Evolutionary conservation across 2,113 vertebrate genomes (phyloP), one percentile per base, ranked within the genome.

Genomic region (Ciconia stormi): DNA sequence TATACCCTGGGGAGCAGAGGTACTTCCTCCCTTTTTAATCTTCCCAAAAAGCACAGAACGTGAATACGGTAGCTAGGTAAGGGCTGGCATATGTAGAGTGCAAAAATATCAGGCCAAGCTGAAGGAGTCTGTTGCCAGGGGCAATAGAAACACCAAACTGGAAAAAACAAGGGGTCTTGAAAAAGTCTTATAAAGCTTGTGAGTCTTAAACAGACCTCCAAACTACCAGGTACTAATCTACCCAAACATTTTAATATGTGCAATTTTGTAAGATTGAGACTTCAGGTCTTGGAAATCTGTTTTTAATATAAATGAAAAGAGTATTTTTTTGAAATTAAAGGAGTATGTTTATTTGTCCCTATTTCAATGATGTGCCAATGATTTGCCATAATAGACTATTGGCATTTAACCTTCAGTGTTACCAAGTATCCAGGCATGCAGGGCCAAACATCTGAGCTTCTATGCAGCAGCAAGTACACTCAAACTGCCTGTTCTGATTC

Each of bases 221-320:
- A 73, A 17, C 25, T 65, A 15, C 46, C 67, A 91, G 38, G 32
- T 27, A 6, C 77, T 16, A 63, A 11, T 5, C 4, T 20, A 4
- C 14, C 34, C 30, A 4, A 32, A 15, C 4, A 38, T 13, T 67
- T 70, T 15, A 47, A 30, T 8, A 6, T 0, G 0, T n/a, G 30
- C 5, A 4, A 2, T 65, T 49, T 89, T n/a, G 17, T 32, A 5
- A n/a, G 6, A 5, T 0, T 40, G 67, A 81, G 49, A 38, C 20
- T 61, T 47, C 27, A 38, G 53, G 21, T 11, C 42, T 58, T 77
- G 63, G 40, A 59, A 74, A 66, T 25, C 16, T 7, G 9, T 32
- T 83, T 73, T 29, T 9, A 71, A 67, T 52, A 76, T 27, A 44
- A 86, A 59, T 7, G 42, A 66, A 46, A 26, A 3, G 7, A 59